Evolutionary conservation across 2,888 invertebrate species (phyloP).

Genomic region (Noctua janthina): DNA sequence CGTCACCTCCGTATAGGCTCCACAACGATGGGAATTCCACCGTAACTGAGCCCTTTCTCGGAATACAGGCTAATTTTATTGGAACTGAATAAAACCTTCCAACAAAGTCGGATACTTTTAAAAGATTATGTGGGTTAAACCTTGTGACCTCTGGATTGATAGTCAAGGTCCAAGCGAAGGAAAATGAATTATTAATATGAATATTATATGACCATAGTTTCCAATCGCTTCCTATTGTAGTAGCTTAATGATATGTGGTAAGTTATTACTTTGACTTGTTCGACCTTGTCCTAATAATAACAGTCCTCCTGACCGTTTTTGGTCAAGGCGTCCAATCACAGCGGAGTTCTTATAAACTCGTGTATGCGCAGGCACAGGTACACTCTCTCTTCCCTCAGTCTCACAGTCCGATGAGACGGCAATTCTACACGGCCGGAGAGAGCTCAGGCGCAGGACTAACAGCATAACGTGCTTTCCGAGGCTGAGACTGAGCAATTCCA

Average conservation of each 20-base stretch:
- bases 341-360: no score
- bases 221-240: not conserved
- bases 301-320: not conserved
- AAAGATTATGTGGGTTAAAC: not conserved
- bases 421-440: not conserved
- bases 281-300: not conserved
- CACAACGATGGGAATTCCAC: not conserved
- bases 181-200: conserved; percentile 3
- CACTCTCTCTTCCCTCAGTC: not conserved
- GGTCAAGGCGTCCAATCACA: not conserved
- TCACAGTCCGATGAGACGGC: not conserved
- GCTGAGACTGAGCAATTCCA: not conserved
- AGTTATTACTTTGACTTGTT: not conserved
- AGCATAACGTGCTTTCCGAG: not conserved
- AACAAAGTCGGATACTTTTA: not conserved
- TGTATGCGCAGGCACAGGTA: not conserved
- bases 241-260: not conserved
- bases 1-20: not conserved
- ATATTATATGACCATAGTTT: not conserved
- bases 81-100: not conserved
- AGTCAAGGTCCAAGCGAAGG: not conserved
- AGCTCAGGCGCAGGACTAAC: not conserved
- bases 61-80: not conserved
- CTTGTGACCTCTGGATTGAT: conserved; percentile 6
- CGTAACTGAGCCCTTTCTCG: not conserved